Percentiles rank a stretch among this genome's conserved stretches.
Evolutionary conservation across 2,888 invertebrate genomes (phyloP).

Genomic region (Aporophyla lueneburgensis): DNA sequence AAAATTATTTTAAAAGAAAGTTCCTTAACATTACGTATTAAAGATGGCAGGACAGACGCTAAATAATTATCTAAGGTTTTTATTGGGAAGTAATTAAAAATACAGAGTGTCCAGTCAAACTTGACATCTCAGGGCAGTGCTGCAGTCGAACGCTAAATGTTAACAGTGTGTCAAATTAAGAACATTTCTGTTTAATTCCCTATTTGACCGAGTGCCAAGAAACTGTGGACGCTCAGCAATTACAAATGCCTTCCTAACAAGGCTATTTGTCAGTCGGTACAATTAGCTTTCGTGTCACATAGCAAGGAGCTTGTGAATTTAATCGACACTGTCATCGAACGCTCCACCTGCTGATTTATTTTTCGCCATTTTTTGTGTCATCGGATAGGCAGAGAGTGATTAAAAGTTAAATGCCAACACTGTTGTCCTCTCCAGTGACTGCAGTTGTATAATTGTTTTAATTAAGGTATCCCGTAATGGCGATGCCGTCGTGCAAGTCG

Average conservation of each 20-base stretch:
- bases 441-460: slow-evolving; percentile 33
- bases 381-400: slow-evolving; percentile 34
- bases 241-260: slow-evolving; percentile 62
- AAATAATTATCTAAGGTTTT: slow-evolving; percentile 41
- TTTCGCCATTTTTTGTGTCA: slow-evolving; percentile 44
- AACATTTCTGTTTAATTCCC: slow-evolving; percentile 12
- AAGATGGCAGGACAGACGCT: background rate
- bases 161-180: background rate
- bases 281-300: slow-evolving; percentile 64
- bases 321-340: slow-evolving; percentile 63
- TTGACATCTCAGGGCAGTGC: background rate
- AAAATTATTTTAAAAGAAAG: slow-evolving; percentile 9
- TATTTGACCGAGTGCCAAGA: slow-evolving; percentile 29
- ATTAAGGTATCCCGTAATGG: slow-evolving; percentile 12
- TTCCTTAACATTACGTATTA: background rate
- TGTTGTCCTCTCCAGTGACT: slow-evolving; percentile 30
- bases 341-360: slow-evolving; percentile 68
- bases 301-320: slow-evolving; percentile 58
- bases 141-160: slow-evolving; percentile 6
- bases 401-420: slow-evolving; percentile 46
- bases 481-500: background rate
- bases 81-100: slow-evolving; percentile 44
- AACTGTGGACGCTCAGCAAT: slow-evolving; percentile 37
- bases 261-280: slow-evolving; percentile 64
- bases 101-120: slow-evolving; percentile 24